Percentiles rank a stretch among this genome's conserved stretches.
Conservation (phyloP, 2,797 vertebrate species). For the Clamator glandarius region DNA sequence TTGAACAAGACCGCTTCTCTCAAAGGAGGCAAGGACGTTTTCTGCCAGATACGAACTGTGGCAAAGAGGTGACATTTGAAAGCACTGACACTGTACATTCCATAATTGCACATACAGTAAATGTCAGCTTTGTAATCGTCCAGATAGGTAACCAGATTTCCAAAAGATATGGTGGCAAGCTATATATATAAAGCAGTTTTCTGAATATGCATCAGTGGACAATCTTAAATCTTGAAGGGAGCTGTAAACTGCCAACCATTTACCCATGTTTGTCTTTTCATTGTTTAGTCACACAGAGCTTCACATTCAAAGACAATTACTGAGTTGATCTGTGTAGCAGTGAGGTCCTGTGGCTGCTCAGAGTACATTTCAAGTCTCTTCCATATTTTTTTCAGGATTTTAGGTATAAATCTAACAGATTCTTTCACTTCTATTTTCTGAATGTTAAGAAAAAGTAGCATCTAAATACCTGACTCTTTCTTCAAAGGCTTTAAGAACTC, state of each 20-base stretch:
- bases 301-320: neutral
- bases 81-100: conserved; percentile 16
- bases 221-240: neutral
- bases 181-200: neutral
- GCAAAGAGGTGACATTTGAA: conserved; percentile 53
- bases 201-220: conserved; percentile 5
- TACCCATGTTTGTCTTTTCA: conserved; percentile 26
- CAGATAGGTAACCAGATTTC: conserved; percentile 24
- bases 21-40: conserved; percentile 8
- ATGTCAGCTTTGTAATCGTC: conserved; percentile 9
- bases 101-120: conserved; percentile 40
- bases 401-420: neutral
- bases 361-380: neutral
- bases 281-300: conserved; percentile 1
- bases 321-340: neutral
- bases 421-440: neutral
- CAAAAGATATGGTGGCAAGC: neutral
- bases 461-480: neutral
- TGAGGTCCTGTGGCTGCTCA: conserved; percentile 5
- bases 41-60: neutral
- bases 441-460: neutral
- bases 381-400: neutral
- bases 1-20: neutral
- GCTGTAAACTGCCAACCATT: conserved; percentile 15
- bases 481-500: neutral